phyloP scores from a whole-genome alignment of 2,797 vertebrate genomes.

The Bovichtus diacanthus region DNA sequence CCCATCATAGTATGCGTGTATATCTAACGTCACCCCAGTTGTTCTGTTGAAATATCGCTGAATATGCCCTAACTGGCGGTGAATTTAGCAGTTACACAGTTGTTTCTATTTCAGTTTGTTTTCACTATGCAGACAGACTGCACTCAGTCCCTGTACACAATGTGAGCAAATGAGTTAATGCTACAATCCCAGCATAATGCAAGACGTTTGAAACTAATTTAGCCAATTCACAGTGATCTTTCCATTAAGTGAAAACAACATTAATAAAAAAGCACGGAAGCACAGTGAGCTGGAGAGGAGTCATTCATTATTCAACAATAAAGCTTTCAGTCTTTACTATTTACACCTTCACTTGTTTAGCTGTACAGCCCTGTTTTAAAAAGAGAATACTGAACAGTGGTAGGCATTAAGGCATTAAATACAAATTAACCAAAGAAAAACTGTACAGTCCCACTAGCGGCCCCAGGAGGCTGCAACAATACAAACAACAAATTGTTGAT shows the following conservation, averaged over 20 bases:
- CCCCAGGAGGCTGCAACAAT: not conserved
- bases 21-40: too few species aligned
- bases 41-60: too few species aligned
- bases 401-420: not conserved
- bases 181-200: not conserved
- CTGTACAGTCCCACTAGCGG: not conserved
- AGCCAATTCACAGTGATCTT: constrained; percentile 5
- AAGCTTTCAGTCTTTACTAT: constrained; percentile 1
- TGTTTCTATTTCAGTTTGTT: not conserved
- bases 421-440: constrained; percentile 5
- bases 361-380: not conserved
- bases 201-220: constrained; percentile 16
- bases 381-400: not conserved
- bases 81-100: not conserved
- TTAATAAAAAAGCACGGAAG: not conserved
- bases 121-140: not conserved
- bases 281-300: not conserved
- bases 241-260: constrained; percentile 22
- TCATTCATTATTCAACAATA: constrained; percentile 7
- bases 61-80: not conserved
- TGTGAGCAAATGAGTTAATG: not conserved
- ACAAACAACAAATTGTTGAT: not conserved
- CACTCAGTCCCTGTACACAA: not conserved
- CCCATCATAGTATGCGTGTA: too few species aligned
- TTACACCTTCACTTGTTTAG: constrained; percentile 7